phyloP scores from a whole-genome alignment of 2,113 vertebrate genomes.

The Panthera tigris region DNA sequence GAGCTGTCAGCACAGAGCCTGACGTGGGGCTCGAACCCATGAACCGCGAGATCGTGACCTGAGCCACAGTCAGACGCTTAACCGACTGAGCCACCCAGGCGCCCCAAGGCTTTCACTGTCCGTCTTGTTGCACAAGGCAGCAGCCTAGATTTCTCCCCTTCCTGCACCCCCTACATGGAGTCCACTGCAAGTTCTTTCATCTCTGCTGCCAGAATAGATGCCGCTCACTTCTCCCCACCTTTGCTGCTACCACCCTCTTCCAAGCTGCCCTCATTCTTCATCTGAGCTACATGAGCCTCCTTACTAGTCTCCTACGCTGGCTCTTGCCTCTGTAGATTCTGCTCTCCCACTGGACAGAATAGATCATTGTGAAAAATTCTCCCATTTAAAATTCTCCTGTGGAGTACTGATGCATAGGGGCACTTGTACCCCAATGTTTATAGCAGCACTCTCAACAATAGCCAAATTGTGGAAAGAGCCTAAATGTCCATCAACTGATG shows the following conservation, averaged over 20 bases:
- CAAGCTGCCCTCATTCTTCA: not conserved
- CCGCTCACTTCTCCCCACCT: not conserved
- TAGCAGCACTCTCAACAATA: too few species aligned
- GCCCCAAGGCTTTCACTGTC: not conserved
- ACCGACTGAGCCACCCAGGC: too few species aligned
- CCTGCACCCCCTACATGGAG: not conserved
- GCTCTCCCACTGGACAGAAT: not conserved
- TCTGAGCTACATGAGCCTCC: not conserved
- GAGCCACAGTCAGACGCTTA: too few species aligned
- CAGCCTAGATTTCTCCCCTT: not conserved
- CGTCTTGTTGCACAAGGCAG: not conserved
- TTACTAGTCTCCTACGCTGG: not conserved
- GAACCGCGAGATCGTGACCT: too few species aligned
- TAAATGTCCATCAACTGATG: too few species aligned
- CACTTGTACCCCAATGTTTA: too few species aligned
- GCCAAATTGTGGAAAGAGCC: too few species aligned
- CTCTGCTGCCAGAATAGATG: not conserved
- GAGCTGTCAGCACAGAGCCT: too few species aligned
- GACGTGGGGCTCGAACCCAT: too few species aligned
- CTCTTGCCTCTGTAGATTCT: not conserved
- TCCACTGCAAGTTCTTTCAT: not conserved
- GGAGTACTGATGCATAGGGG: too few species aligned
- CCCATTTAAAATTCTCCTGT: not conserved
- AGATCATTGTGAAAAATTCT: not conserved
- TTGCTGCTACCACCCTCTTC: not conserved